These are phyloP conservation scores for Garrulus glandarius DNA, from an alignment of 2,797 vertebrate genomes.

Conservation along the genomic window DNA sequence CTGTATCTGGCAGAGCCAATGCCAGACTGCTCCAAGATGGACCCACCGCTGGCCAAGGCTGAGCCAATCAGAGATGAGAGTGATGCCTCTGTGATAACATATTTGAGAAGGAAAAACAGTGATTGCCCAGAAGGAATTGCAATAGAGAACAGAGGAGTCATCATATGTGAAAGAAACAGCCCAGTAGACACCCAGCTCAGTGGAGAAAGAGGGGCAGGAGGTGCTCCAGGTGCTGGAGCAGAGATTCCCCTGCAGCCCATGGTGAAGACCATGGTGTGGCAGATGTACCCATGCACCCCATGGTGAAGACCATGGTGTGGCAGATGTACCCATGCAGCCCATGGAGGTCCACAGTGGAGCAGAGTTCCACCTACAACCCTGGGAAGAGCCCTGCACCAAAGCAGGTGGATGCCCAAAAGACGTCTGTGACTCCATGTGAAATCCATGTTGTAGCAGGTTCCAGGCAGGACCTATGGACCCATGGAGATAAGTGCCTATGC, in stretches of 20 bases:
- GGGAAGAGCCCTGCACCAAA: rapidly evolving
- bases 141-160: no score
- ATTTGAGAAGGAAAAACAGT: not conserved
- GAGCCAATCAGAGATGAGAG: not conserved
- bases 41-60: not conserved
- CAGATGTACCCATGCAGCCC: not conserved
- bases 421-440: not conserved
- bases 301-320: not conserved
- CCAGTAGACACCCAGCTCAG: not conserved
- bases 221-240: not conserved
- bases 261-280: not conserved
- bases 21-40: not conserved
- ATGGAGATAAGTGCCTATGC: not conserved
- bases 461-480: not conserved
- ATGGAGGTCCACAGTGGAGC: not conserved
- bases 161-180: not conserved
- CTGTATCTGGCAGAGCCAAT: no score
- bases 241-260: not conserved
- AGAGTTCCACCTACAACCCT: not conserved
- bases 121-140: not conserved
- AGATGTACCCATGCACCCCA: not conserved
- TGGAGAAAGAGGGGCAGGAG: not conserved
- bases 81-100: no score
- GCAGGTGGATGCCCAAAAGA: not conserved
- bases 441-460: not conserved